phyloP scores from a whole-genome alignment of 2,113 vertebrate species.

The Progne subis region DNA sequence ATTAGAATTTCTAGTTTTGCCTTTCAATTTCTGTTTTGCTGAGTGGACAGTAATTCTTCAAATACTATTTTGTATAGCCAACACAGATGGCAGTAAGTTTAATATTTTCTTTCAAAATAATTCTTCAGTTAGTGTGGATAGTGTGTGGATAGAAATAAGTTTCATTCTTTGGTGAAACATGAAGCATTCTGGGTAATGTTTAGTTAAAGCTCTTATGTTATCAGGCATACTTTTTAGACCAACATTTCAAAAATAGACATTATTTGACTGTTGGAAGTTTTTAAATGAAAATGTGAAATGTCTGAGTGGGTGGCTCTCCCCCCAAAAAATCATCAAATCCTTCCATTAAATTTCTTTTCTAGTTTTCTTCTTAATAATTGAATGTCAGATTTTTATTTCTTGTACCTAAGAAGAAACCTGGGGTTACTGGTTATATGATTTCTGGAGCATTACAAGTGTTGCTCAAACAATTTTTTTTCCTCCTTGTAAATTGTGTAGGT shows the following conservation, averaged over 20 bases:
- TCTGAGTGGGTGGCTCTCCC: not conserved
- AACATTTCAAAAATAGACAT: not conserved
- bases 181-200: not conserved
- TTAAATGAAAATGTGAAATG: not conserved
- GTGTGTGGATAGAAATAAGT: not conserved
- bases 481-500: constrained; percentile 25
- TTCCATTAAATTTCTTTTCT: not conserved
- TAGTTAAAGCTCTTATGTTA: not conserved
- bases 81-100: constrained; percentile 18
- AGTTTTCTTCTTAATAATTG: not conserved
- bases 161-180: constrained; percentile 6
- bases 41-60: constrained; percentile 20
- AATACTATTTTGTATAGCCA: constrained; percentile 16
- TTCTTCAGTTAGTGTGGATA: not conserved
- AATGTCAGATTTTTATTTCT: not conserved
- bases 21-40: constrained; percentile 23
- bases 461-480: not conserved
- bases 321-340: not conserved
- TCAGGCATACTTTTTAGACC: not conserved
- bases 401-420: not conserved
- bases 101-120: constrained; percentile 30
- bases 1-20: constrained; percentile 7
- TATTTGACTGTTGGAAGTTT: not conserved
- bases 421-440: not conserved
- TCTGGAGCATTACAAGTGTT: not conserved